phyloP scores from a whole-genome alignment of 2,797 vertebrate genomes.

The Loriculus beryllinus region DNA sequence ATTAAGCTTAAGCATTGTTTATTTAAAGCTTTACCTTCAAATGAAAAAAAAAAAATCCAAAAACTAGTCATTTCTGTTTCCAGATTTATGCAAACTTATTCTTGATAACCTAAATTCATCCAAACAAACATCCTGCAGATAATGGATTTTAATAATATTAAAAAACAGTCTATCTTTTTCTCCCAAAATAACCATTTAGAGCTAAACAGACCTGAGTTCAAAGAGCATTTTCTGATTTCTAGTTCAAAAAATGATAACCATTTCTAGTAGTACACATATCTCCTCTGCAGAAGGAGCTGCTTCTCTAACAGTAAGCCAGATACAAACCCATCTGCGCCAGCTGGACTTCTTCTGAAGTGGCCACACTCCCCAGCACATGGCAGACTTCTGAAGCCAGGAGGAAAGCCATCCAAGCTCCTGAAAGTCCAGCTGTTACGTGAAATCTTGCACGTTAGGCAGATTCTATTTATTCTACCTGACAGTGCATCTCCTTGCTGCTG shows the following conservation, averaged over 20 bases:
- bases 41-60: background rate
- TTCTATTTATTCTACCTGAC: background rate
- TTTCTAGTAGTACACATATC: background rate
- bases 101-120: background rate
- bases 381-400: slow-evolving; percentile 76
- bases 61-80: background rate
- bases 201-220: background rate
- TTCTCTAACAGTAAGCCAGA: background rate
- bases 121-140: background rate
- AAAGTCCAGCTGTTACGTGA: background rate
- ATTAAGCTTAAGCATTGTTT: background rate
- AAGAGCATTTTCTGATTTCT: background rate
- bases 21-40: background rate
- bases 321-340: slow-evolving; percentile 80
- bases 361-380: slow-evolving; percentile 80
- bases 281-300: background rate
- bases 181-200: background rate
- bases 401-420: slow-evolving; percentile 45
- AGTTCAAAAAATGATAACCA: background rate
- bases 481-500: background rate
- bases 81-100: background rate
- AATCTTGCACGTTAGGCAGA: background rate
- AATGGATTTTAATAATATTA: background rate
- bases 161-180: background rate
- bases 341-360: slow-evolving; percentile 74